These are phyloP conservation scores for Cyaniris semiargus DNA, from an alignment of 2,888 invertebrate species.

Conservation along the genomic window DNA sequence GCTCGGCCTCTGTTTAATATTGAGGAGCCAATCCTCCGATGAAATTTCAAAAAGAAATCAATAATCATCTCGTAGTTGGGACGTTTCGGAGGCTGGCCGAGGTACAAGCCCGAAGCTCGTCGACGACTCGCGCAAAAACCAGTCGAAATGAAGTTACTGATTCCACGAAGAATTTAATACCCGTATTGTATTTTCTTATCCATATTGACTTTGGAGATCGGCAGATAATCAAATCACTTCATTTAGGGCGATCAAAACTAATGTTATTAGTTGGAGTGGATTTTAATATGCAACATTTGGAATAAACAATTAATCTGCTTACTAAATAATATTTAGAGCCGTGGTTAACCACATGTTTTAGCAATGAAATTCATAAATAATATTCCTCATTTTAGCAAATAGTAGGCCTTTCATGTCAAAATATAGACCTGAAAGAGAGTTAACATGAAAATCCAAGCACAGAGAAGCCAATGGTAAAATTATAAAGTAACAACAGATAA, in stretches of 20 bases:
- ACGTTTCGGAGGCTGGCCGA: constrained; percentile 53
- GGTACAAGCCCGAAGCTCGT: constrained; percentile 61
- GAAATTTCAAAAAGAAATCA: constrained; percentile 54
- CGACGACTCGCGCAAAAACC: constrained; percentile 59
- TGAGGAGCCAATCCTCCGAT: constrained; percentile 53
- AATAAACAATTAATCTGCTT: background rate
- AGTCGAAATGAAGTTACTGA: constrained; percentile 56
- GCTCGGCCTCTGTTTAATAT: constrained; percentile 55
- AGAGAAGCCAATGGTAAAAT: too few relatives aligned
- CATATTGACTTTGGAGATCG: constrained; percentile 41
- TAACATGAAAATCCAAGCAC: background rate
- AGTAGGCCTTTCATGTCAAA: background rate
- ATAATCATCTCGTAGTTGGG: constrained; percentile 61
- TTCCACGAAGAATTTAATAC: constrained; percentile 68
- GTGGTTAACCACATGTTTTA: background rate
- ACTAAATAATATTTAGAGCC: background rate
- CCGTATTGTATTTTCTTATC: constrained; percentile 43
- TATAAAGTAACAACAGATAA: too few relatives aligned
- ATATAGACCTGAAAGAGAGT: background rate
- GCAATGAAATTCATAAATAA: background rate
- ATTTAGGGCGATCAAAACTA: constrained; percentile 40
- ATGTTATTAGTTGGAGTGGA: background rate
- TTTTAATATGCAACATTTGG: background rate
- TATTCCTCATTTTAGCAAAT: background rate
- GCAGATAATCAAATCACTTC: constrained; percentile 45